Evolutionary conservation across 2,888 invertebrate species (phyloP).

Genomic region (Sthenelais limicola): DNA sequence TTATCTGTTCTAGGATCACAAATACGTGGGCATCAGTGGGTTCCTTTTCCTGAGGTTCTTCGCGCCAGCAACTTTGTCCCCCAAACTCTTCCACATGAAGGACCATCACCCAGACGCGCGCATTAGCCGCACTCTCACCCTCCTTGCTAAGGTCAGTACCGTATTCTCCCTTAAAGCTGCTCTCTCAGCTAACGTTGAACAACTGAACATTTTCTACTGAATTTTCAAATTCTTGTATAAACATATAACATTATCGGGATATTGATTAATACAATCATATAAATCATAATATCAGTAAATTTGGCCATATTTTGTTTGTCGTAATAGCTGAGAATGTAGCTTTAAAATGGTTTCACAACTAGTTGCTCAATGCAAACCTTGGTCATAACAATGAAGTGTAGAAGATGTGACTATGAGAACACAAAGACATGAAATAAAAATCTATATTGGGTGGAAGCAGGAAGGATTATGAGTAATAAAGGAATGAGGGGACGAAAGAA

Average conservation of each 20-base stretch:
- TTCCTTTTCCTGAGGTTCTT: slow-evolving; percentile 60
- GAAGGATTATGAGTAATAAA: too few relatives aligned
- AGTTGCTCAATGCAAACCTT: too few relatives aligned
- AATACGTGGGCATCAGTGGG: slow-evolving; percentile 57
- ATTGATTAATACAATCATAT: neutral
- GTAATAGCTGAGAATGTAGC: too few relatives aligned
- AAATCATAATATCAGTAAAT: neutral
- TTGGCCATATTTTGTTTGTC: too few relatives aligned
- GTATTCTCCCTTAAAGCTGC: neutral
- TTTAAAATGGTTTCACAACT: too few relatives aligned
- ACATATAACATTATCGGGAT: neutral
- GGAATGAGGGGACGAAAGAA: too few relatives aligned
- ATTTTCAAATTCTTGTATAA: neutral
- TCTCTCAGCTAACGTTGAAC: neutral
- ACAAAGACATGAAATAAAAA: too few relatives aligned
- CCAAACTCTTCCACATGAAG: slow-evolving; percentile 58
- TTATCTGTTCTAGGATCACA: slow-evolving; percentile 55
- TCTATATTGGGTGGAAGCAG: too few relatives aligned
- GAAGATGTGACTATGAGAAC: too few relatives aligned
- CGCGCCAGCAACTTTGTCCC: slow-evolving; percentile 59
- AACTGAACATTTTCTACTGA: neutral
- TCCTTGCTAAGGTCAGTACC: slow-evolving; percentile 56
- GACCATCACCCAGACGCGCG: slow-evolving; percentile 57
- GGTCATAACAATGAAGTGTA: too few relatives aligned
- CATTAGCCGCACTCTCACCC: slow-evolving; percentile 57